Evolutionary conservation across 2,888 invertebrate genomes (phyloP), one percentile per base, ranked within the genome.

Genomic region (Esperia sulphurella): DNA sequence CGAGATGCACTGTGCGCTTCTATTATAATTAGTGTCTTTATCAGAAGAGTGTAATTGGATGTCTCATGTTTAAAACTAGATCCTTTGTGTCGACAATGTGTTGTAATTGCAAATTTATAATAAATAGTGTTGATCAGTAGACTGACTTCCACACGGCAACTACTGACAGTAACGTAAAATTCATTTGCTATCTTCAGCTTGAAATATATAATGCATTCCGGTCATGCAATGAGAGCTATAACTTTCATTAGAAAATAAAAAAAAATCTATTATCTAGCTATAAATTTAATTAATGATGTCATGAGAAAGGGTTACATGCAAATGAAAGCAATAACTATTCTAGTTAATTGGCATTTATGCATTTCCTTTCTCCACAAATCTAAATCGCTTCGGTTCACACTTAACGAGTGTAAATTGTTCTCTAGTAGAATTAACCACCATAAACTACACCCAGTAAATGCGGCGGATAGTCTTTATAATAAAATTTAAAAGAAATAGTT

Each of bases 21-120:
- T 80, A 77, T 80, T 78, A 78, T 81, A 83, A 83, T 83, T 79
- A 79, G 77, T 71, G 72, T 67, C 72, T 78, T 77, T 79, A 80
- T 79, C 77, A 75, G 75, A 71, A 75, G 63, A 77, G 74, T 75
- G 71, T 79, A 80, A 83, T 79, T 79, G 77, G 70, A 70, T 63
- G 69, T 65, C 55, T 68, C 55, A 56, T 57, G 59, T 68, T 66
- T 61, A 65, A 65, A 59, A 72, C 70, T 55, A 68, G 67, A 66
- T 68, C 67, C 63, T 73, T 73, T 74, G 68, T 71, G 57, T 58
- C 55, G 8, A 57, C 54, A 61, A 56, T 64, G 54, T 61, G 51
- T 50, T 51, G 49, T 53, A 49, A 53, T 56, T 46, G 48, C 55
- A 48, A 47, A 56, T 39, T 39, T 35, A n/a, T 21, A n/a, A n/a